Base-by-base conservation (phyloP, 2,113 vertebrate genomes). In the Chiloscyllium plagiosum region DNA sequence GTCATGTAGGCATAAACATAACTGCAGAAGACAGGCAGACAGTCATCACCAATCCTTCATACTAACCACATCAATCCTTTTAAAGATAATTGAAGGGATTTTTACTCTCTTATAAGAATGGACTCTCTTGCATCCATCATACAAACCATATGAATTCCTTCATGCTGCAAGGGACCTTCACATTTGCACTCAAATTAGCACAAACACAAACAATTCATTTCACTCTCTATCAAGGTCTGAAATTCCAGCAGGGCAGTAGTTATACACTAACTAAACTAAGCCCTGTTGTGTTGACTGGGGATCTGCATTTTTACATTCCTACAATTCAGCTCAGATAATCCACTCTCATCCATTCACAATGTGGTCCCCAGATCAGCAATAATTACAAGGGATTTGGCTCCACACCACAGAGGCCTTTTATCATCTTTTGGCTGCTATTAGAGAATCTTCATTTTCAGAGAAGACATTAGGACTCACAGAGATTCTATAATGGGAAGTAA, bases 321-420 rank as follows among this genome's bases (percentile, higher is more conserved):
- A 93, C 61, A 93, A 93, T 93, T 93, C 33, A 68, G 61, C 89
- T 37, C 89, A 66, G 65, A 13, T 93, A 93, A 93, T 93, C 89
- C 61, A 93, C 33, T 19, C 89, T 66, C 61, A 93, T 37, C 89
- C 65, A 93, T 93, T 66, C 61, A 93, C 65, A 65, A 66, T 66
- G 65, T 93, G 89, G 89, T 93, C 89, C 37, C 33, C 37, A 33
- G 89, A 93, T 93, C 89, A 93, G 89, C 61, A 93, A 93, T 93
- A 93, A 66, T 66, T 37, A 93, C 29, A 24, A 66, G 29, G 29
- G 65, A 66, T 92, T 66, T 37, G 89, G 61, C 61, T 93, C 89
- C 89, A 68, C 47, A 83, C 4, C 80, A 83, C 80, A 93, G 37
- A 83, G 78, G 80, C 37, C 37, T 61, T 90, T 89, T 66, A 47